These are phyloP conservation scores for Drosophila biarmipes DNA, from an alignment of 1,140 invertebrate species.

Conservation along the genomic window DNA sequence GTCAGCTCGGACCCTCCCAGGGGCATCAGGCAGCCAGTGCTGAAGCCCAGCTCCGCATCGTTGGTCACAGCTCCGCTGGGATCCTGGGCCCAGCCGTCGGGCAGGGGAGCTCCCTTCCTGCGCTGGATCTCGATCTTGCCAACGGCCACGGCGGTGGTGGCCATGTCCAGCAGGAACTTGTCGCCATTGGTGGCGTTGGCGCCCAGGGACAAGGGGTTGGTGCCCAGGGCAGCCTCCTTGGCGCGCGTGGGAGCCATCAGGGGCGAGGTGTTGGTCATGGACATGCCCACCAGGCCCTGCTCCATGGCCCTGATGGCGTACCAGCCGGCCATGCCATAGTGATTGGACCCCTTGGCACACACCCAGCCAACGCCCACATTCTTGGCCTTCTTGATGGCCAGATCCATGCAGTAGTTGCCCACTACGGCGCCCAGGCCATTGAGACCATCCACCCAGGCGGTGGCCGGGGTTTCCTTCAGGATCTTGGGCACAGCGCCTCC, in stretches of 20 bases:
- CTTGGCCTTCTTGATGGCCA: conserved; percentile 95
- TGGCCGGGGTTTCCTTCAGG: conserved; percentile 90
- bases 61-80: conserved; percentile 88
- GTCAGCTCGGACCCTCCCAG: conserved; percentile 92
- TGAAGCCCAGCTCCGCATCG: conserved; percentile 88
- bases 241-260: conserved; percentile 93
- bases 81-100: conserved; percentile 93
- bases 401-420: conserved; percentile 95
- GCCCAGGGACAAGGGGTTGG: conserved; percentile 94
- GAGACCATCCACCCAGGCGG: conserved; percentile 93
- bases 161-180: conserved; percentile 96
- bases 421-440: conserved; percentile 94
- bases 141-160: conserved; percentile 91
- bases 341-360: conserved; percentile 88
- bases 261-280: conserved; percentile 97
- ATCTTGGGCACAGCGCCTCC: conserved; percentile 87
- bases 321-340: conserved; percentile 91
- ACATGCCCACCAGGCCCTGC: conserved; percentile 92
- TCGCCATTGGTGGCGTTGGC: conserved; percentile 88
- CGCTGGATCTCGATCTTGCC: conserved; percentile 92
- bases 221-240: conserved; percentile 92
- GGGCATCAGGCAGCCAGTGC: conserved; percentile 90
- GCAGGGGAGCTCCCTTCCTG: conserved; percentile 90
- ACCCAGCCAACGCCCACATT: conserved; percentile 94
- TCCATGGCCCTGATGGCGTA: conserved; percentile 92